Base-by-base conservation (phyloP, 2,797 vertebrate genomes). In the Megalops cyprinoides region DNA sequence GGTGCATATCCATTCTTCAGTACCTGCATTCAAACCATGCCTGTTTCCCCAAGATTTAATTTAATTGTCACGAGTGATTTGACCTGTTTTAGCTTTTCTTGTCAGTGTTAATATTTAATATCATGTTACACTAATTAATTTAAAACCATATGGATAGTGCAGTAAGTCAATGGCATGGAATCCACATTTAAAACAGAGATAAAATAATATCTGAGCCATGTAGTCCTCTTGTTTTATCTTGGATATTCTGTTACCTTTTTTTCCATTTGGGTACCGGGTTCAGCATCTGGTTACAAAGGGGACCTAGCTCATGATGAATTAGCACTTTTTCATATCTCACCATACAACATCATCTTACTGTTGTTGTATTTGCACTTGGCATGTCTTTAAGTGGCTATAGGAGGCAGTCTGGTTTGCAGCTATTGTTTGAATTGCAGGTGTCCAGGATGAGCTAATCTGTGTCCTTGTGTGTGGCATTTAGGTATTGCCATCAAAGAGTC, bases 401-500 rank as follows among this genome's bases (percentile, higher is more conserved):
- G 20, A 73, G 73, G 39, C 3, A 6, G 39, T 48, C 2, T 28
- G 14, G 23, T 25, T 12, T 3, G 14, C 14, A 67, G 20, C 12
- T 5, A 53, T 14, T 18, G 62, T 39, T 39, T 28, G 4, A 6
- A 34, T 3, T 55, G 37, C n/a, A 2, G 18, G 55, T 46, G 20
- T 60, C 25, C 25, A 4, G 28, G n/a, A 28, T 6, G 14, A 5
- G 34, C 39, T 34, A 4, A 15, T 9, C 12, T 2, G 0, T 34
- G 18, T 74, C 31, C 34, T 79, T 48, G 42, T 46, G 76, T 9
- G 28, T 84, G 3, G 85, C 73, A 85, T 86, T 76, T 91, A 99
- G 97, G 98, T 95, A 99, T 99, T 81, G 97, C 98, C 89, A 98
- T 99, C 92, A 99, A 98, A 91, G 98, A 99, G 87, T 98, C 97